Evolutionary conservation across 2,888 invertebrate genomes (phyloP), one percentile per base, ranked within the genome.

Genomic region (Limnephilus auricula): DNA sequence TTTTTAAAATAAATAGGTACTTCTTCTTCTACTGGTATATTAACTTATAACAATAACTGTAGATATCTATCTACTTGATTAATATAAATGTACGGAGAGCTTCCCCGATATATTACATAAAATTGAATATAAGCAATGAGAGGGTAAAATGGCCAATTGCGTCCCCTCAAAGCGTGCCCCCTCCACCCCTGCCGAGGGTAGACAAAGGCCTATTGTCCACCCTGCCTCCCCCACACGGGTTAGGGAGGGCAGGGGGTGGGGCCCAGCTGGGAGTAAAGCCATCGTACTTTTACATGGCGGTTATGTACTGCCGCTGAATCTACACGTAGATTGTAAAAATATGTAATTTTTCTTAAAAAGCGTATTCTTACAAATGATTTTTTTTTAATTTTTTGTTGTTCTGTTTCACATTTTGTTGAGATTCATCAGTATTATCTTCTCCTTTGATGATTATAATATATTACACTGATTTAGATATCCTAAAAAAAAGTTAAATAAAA

Each of bases 171-270:
- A 90, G n/a, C n/a, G 4, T 78, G 9, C 78, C 88, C 87, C 83
- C 65, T 65, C 78, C 79, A 12, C 79, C 34, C 78, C 45, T 50
- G 30, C 78, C 31, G 34, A 37, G 90, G 84, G 84, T 65, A 90
- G 86, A 90, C 90, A 90, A 90, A 84, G 90, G 88, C 83, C 89
- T 85, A 65, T 79, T 82, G 89, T 91, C 50, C 79, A n/a, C 50
- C 65, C 50, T 25, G 25, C 32, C 88, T 65, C 90, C 40, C 50
- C 18, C 91, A 37, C 85, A 37, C 25, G 32, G 15, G 25, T 10
- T n/a, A n/a, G n/a, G 79, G n/a, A 79, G 18, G 15, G 40, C 30
- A 80, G n/a, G 79, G 40, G n/a, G 65, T 65, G 65, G 65, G 65
- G 65, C 65, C 65, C 65, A 25, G 65, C 25, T 65, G 65, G 65